phyloP scores from a whole-genome alignment of 53 echinoderm and acorn worm genomes.

The Patiria pectinifera region DNA sequence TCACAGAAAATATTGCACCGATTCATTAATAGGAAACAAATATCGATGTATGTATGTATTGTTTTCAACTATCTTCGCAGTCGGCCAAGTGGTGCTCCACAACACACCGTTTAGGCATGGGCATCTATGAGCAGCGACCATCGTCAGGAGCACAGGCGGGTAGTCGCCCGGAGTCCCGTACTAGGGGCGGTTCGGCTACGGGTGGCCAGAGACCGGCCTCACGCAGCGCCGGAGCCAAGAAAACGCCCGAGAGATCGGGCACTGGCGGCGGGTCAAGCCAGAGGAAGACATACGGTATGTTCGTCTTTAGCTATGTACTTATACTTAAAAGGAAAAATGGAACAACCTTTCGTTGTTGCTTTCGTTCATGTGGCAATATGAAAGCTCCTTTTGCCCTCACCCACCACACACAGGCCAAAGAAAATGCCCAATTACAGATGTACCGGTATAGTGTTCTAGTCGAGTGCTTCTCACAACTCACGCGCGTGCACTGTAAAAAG shows the following conservation, averaged over 20 bases:
- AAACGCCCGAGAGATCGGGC: constrained; percentile 36
- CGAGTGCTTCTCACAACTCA: too few species aligned
- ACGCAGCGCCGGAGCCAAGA: not conserved
- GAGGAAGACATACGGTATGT: constrained; percentile 74
- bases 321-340: not conserved
- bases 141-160: constrained; percentile 24
- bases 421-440: too few species aligned
- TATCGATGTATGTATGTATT: too few species aligned
- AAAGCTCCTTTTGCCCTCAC: too few species aligned
- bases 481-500: too few species aligned
- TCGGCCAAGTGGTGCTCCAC: constrained; percentile 77
- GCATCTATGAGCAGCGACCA: constrained; percentile 71
- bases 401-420: too few species aligned
- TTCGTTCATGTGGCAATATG: too few species aligned
- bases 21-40: too few species aligned
- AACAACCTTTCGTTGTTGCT: too few species aligned
- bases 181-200: constrained; percentile 39
- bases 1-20: too few species aligned
- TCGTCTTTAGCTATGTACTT: not conserved
- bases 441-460: too few species aligned
- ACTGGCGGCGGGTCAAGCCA: constrained; percentile 25
- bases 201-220: constrained; percentile 33
- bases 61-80: constrained; percentile 25
- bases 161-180: constrained; percentile 46
- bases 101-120: constrained; percentile 81